Base-by-base conservation (phyloP, 2,113 vertebrate species). In the Platysternon megacephalum region DNA sequence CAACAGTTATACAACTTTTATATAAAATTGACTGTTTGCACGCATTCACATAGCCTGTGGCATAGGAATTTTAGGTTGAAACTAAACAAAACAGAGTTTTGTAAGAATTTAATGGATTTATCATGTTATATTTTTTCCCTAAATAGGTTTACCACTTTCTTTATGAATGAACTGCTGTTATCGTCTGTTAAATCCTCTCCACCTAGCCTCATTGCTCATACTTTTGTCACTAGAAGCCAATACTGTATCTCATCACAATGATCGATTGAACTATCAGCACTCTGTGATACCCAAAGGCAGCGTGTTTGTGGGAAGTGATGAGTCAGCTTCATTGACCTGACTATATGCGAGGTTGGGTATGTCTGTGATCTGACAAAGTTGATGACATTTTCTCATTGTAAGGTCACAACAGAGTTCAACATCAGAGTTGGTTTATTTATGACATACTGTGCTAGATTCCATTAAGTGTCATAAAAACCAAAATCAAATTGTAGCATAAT, bases 261-360 rank as follows among this genome's bases (percentile, higher is more conserved):
- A 99, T 98, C 96, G 94, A 98, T 96, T 98, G 97, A 96, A 97
- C 95, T 97, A 98, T 98, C 98, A 98, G 98, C 96, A 97, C 94
- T 87, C 95, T 80, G 98, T 98, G 98, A 98, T 98, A 98, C 82
- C 78, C 96, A 89, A 93, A 97, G 97, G 89, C 95, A 97, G 90
- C 94, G 96, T 93, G 6, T 93, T 94, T 79, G 89, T 84, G 52
- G 97, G 98, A 99, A 98, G 90, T 88, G 94, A 97, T 76, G 97
- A 98, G 97, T 98, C 97, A 99, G 96, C 95, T 92, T 88, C 78
- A 98, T 98, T 98, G 98, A 98, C 98, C 96, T 94, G 95, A 96
- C 80, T 89, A 98, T 96, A 95, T 96, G 92, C 92, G 94, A 91
- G 93, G 94, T 89, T 91, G 93, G 82, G 90, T 97, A 94, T 93